Evolutionary conservation across 2,113 vertebrate species (phyloP), one percentile per base, ranked within the genome.

Genomic region (Plestiodon gilberti): DNA sequence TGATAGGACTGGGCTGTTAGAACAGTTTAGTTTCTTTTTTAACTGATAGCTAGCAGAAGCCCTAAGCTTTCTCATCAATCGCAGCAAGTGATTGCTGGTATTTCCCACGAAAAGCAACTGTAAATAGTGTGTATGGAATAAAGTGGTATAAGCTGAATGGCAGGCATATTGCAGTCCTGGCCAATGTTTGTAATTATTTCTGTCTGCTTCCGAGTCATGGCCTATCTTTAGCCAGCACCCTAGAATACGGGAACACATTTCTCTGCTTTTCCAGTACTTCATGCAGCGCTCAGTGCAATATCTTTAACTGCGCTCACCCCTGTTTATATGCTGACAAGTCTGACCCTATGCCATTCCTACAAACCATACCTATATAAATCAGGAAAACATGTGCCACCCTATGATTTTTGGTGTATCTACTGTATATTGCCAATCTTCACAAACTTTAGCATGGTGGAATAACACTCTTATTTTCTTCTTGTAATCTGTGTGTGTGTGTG

Each of bases 361-460:
- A 83, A 62, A 81, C 77, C 13, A 62, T 38, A 11, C 62, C 84
- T 82, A 35, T 89, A 86, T 64, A 87, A 86, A 90, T 14, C n/a
- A 81, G 43, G 69, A 15, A 65, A 85, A 62, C 35, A 87, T 48
- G 65, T 78, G 55, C 33, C 59, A 69, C 67, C 38, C 81, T 81
- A 52, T 35, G 40, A 38, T 89, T 91, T n/a, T 92, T 0, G 0
- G 71, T 84, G 28, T 83, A 35, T 0, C 30, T 35, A 33, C 15
- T 40, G 33, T 62, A 77, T 87, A 33, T 87, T 57, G 55, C 55
- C 67, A 61, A 38, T 71, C 69, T 83, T 87, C 79, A 65, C 64
- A 90, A 78, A 81, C n/a, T 38, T 65, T 70, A 81, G 67, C 67
- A 11, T 67, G 87, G 40, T 2, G 22, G 79, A 92, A 48, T 48